Percentiles rank a stretch among this genome's conserved stretches.
Conservation (phyloP, 2,888 invertebrate genomes). For the Oscheius sp. region DNA sequence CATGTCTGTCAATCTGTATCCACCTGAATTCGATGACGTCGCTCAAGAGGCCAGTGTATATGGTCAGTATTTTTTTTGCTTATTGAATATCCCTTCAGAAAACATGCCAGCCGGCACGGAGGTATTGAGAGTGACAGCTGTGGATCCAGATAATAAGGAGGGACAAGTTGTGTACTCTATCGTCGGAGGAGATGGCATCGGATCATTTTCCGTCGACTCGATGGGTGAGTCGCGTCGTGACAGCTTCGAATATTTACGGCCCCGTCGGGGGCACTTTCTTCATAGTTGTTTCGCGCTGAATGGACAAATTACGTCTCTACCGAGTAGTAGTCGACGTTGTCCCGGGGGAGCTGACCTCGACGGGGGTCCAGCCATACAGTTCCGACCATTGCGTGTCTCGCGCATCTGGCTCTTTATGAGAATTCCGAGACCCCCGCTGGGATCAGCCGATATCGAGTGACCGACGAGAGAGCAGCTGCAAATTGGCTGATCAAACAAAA, state of each 20-base stretch:
- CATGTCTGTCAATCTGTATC: conserved; percentile 72
- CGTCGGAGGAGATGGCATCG: conserved; percentile 87
- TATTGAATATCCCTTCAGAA: conserved; percentile 58
- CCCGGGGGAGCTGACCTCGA: neutral
- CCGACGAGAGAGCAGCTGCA: conserved; percentile 4
- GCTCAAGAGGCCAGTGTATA: conserved; percentile 67
- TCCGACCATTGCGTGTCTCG: conserved; percentile 15
- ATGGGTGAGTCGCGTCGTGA: conserved; percentile 34
- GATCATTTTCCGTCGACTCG: conserved; percentile 84
- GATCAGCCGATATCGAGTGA: conserved; percentile 24
- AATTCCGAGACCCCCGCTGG: conserved; percentile 8
- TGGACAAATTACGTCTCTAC: conserved; percentile 26
- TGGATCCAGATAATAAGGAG: conserved; percentile 75
- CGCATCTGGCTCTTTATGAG: conserved; percentile 14
- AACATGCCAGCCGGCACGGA: conserved; percentile 81
- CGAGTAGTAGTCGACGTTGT: conserved; percentile 14
- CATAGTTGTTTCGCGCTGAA: conserved; percentile 30
- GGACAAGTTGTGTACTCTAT: conserved; percentile 83
- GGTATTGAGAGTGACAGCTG: conserved; percentile 85
- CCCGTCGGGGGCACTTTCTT: conserved; percentile 15
- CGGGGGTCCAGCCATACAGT: conserved; percentile 2
- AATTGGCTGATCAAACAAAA: conserved; percentile 23
- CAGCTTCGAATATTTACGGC: conserved; percentile 2
- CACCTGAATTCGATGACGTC: conserved; percentile 71
- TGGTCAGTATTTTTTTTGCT: conserved; percentile 31